A percentile compares a stretch with the other conserved stretches of the same genome.
Conservation (phyloP, 1,140 invertebrate genomes). For the Lordiphosa stackelbergi region DNA sequence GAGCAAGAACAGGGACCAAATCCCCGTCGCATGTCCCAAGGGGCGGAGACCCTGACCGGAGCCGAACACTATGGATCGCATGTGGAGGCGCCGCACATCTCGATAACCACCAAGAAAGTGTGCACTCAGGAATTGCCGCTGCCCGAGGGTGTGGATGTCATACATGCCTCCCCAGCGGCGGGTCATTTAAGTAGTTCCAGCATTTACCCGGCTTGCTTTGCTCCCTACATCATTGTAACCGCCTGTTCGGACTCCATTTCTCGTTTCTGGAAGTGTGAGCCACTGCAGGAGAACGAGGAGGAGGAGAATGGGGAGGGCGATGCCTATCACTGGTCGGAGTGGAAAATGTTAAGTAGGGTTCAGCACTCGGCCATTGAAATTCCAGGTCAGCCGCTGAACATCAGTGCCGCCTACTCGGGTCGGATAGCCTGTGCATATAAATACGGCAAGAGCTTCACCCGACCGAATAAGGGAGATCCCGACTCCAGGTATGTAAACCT, state of each 20-base stretch:
- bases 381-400: conserved; percentile 91
- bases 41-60: conserved; percentile 41
- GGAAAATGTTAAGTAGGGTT: conserved; percentile 91
- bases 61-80: conserved; percentile 42
- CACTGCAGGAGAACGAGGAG: neutral
- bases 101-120: conserved; percentile 84
- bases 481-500: conserved; percentile 94
- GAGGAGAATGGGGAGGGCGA: conserved; percentile 77
- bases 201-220: conserved; percentile 98
- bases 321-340: conserved; percentile 90
- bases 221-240: conserved; percentile 96
- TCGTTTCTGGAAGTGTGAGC: conserved; percentile 90
- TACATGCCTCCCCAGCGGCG: conserved; percentile 94
- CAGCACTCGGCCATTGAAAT: conserved; percentile 92
- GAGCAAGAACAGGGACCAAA: conserved; percentile 66
- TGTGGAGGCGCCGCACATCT: conserved; percentile 79
- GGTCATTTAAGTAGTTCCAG: conserved; percentile 98
- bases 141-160: conserved; percentile 93
- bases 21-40: conserved; percentile 54
- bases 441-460: conserved; percentile 90
- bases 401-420: conserved; percentile 97
- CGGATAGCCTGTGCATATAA: conserved; percentile 98
- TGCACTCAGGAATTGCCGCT: conserved; percentile 91
- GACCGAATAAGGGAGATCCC: conserved; percentile 86
- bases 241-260: conserved; percentile 92